These are phyloP conservation scores for Andrena cerasifolii DNA, from an alignment of 1,140 invertebrate genomes.

Conservation along the genomic window DNA sequence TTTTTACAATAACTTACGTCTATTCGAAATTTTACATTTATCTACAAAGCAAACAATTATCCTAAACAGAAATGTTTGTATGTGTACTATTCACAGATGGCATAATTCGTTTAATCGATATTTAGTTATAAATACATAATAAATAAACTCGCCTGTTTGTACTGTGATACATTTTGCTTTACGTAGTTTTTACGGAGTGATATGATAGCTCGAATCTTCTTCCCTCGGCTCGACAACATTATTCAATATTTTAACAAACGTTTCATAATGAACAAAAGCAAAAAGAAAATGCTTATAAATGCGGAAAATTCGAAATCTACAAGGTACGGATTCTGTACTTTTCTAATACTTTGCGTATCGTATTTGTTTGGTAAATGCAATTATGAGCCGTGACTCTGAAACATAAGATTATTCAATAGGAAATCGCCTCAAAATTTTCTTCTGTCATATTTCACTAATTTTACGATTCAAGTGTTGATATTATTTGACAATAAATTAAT, in stretches of 20 bases:
- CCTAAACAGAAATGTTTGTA: conserved; percentile 36
- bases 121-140: conserved; percentile 30
- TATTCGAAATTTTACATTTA: conserved; percentile 46
- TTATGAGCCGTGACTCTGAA: not conserved
- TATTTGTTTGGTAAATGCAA: conserved; percentile 3
- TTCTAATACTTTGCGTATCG: conserved; percentile 3
- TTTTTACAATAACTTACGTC: conserved; percentile 52
- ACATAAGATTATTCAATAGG: not conserved
- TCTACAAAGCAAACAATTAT: conserved; percentile 58
- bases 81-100: conserved; percentile 28
- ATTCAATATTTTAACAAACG: not conserved
- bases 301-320: conserved; percentile 4
- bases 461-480: not conserved
- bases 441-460: conserved; percentile 5
- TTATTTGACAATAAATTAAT: conserved; percentile 24
- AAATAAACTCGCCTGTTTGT: conserved; percentile 36
- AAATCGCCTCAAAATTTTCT: conserved; percentile 3
- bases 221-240: no score
- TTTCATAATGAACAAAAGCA: not conserved
- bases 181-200: not conserved
- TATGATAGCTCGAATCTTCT: conserved; percentile 14
- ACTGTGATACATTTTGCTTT: conserved; percentile 10
- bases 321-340: not conserved
- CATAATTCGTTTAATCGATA: conserved; percentile 12
- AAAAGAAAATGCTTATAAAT: conserved; percentile 46